A percentile compares a stretch with the other conserved stretches of the same genome.
These are phyloP conservation scores for Pomacea maculata DNA, from an alignment of 1,140 invertebrate species.

Conservation along the genomic window DNA sequence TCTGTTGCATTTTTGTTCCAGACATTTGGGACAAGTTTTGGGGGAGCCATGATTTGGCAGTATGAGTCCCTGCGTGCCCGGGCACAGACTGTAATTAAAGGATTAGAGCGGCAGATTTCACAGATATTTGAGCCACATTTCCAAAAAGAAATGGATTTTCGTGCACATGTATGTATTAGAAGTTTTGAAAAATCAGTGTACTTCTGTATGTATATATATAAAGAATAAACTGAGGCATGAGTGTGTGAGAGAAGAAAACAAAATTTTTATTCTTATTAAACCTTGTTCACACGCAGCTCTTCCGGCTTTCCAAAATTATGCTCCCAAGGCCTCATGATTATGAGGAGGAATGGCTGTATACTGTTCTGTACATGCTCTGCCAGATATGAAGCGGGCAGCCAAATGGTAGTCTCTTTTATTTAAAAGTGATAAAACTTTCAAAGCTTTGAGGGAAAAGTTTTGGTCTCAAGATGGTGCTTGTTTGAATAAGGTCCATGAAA, in stretches of 20 bases:
- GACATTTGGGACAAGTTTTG: constrained; percentile 80
- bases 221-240: too few species aligned
- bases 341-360: neutral
- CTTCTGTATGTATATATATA: neutral
- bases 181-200: neutral
- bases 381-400: too few species aligned
- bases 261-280: too few species aligned
- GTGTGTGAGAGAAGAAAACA: too few species aligned
- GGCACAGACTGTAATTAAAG: constrained; percentile 50
- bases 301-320: too few species aligned
- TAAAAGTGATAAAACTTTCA: too few species aligned
- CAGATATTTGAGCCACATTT: constrained; percentile 45
- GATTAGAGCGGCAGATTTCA: constrained; percentile 71
- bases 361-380: neutral
- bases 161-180: constrained; percentile 53
- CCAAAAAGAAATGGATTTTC: constrained; percentile 67
- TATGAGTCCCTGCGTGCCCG: constrained; percentile 81
- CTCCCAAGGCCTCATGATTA: neutral
- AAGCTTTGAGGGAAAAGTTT: neutral
- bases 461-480: neutral
- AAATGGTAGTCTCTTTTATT: too few species aligned
- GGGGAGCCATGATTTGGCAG: constrained; percentile 84
- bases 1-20: constrained; percentile 56
- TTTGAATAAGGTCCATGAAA: neutral
- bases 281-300: too few species aligned